Base-by-base conservation (phyloP, 2,888 invertebrate species). In the Orthosia cruda region DNA sequence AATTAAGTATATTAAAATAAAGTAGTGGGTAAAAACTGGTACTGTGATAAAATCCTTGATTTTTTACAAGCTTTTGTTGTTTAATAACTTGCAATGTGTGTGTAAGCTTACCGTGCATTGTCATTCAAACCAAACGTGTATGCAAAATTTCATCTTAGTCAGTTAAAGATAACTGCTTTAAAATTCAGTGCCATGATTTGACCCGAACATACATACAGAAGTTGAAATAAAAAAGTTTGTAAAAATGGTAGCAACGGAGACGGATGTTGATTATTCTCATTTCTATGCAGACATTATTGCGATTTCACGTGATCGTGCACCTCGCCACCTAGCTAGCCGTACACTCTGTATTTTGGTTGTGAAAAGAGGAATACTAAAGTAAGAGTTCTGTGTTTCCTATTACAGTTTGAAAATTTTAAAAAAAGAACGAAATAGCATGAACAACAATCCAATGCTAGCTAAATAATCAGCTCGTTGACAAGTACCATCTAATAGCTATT, bases 181-280 rank as follows among this genome's bases (percentile, higher is more conserved):
- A 7, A 32, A 32, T 32, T 32, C 32, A 32, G 32, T 32, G 1
- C 9, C 40, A 40, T 9, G 9, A 40, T 40, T n/a, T n/a, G n/a
- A 40, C 40, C 40, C 40, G 40, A 40, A 40, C 3, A 40, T 9
- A 26, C 26, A 26, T 26, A 26, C 26, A 26, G 26, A 26, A 26
- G 26, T 26, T 26, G 4, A 26, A 26, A 26, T 26, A 26, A 26
- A 26, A 26, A 2, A n/a, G n/a, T 9, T 40, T 40, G 40, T 40
- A 40, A 40, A 40, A 40, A 70, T 54, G 52, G 49, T 50, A 62
- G 65, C 62, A 57, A 58, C 54, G n/a, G 49, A 52, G 88, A 89
- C 78, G 83, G 87, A 89, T 89, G 88, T 74, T 89, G 89, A 88
- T 89, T 86, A 75, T 85, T 77, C 87, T 81, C 87, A 84, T 89